Conservation (phyloP, 2,797 vertebrate genomes). For the Microtus agrestis region DNA sequence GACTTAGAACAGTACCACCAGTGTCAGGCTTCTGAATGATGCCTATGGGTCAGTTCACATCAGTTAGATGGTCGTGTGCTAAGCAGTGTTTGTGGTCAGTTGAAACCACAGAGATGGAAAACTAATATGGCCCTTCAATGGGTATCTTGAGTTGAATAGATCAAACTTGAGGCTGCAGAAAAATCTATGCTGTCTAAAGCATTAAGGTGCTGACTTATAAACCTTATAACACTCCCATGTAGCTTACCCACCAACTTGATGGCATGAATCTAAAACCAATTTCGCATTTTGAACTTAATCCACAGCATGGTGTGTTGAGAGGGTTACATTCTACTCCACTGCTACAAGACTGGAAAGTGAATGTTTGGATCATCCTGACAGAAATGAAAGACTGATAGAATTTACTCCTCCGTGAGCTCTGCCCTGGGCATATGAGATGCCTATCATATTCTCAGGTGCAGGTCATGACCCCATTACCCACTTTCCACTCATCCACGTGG, state of each 20-base stretch:
- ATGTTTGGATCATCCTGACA: neutral
- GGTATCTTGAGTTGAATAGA: neutral
- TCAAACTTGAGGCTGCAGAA: neutral
- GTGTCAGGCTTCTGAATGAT: neutral
- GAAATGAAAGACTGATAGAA: neutral
- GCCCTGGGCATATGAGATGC: neutral
- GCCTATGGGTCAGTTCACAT: neutral
- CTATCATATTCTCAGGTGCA: neutral
- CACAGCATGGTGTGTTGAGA: neutral
- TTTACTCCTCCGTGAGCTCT: neutral
- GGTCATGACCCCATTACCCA: neutral
- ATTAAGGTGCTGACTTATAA: neutral
- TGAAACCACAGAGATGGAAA: neutral
- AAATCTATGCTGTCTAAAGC: slow-evolving; percentile 14
- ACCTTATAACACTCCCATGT: neutral
- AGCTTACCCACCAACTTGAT: neutral
- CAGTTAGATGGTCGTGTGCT: neutral
- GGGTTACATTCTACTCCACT: neutral
- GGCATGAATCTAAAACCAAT: neutral
- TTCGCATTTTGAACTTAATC: neutral
- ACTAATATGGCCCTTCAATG: neutral
- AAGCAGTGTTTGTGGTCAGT: neutral
- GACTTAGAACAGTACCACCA: neutral
- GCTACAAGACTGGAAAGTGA: neutral
- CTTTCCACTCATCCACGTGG: neutral